Conservation (phyloP, 2,797 vertebrate species). For the Onychomys leucogaster region DNA sequence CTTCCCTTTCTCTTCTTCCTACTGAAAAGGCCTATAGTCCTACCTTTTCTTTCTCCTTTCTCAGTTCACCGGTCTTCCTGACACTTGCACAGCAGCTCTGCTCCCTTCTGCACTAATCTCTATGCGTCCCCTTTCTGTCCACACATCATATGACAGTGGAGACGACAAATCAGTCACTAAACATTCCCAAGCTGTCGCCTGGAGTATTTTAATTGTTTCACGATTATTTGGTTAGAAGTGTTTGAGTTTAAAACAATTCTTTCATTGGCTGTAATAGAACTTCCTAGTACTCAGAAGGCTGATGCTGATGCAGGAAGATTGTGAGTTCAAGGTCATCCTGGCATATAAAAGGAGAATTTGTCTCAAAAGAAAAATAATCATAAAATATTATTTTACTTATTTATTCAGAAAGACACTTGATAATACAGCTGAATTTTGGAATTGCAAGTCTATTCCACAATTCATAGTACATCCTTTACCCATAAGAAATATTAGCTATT, state of each 20-base stretch:
- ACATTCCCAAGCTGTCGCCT: neutral
- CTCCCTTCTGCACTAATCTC: neutral
- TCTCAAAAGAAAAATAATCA: neutral
- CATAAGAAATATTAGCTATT: neutral
- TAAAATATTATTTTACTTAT: neutral
- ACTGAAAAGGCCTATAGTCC: neutral
- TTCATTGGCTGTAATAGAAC: neutral
- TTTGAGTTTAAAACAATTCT: neutral
- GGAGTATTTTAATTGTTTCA: slow-evolving; percentile 19
- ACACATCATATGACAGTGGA: neutral
- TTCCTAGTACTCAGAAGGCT: neutral
- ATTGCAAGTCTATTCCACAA: neutral
- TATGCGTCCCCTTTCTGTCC: neutral
- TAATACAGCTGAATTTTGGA: neutral
- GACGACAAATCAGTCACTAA: neutral
- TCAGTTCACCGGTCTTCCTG: neutral
- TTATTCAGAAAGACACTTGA: neutral
- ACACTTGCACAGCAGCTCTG: neutral
- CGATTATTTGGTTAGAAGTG: neutral
- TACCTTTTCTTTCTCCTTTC: neutral
- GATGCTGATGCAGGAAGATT: neutral
- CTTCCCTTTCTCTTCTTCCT: slow-evolving; percentile 32
- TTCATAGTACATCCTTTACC: neutral
- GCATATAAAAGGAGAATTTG: neutral
- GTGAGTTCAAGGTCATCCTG: neutral